Base-by-base conservation (phyloP, 2,797 vertebrate genomes). In the Phataginus tetradactyla region DNA sequence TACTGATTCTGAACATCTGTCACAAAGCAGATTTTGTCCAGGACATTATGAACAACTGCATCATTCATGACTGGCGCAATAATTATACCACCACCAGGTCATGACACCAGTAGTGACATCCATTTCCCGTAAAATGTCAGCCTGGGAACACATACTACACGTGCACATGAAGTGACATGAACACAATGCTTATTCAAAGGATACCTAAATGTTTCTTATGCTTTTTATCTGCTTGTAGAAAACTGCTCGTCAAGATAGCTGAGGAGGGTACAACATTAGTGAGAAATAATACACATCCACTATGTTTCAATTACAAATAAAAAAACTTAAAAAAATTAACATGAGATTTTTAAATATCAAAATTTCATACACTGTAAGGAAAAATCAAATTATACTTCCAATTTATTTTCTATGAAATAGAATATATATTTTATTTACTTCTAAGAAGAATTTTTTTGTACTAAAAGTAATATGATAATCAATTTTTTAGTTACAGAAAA, bases 1-100 rank as follows among this genome's bases (percentile, higher is more conserved):
- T 95, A 95, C 66, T 13, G 80, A 96, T 96, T 90, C 94, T 39
- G 66, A 96, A 95, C 97, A 96, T 91, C 95, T 96, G 96, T 90
- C 96, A 91, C 80, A 75, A 89, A 93, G 96, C 59, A 96, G 96
- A 79, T 83, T 95, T 66, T 96, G 96, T 96, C 95, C 90, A 75
- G 95, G 95, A 96, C 96, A 89, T 17, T 23, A 68, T 86, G 94
- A 97, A 95, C 94, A 91, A 27, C 94, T 91, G 45, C 85, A 92
- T 94, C 94, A 86, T 88, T 96, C 90, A 86, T 87, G 49, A 91
- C 3, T 5, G 66, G 55, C 18, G 49, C 68, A 88, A 14, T 14
- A 18, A 72, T 18, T 5, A 18, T 45, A 17, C 32, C 2, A 20
- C n/a, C 20, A 12, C 51, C 27, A 23, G 77, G 34, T 29, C 81